Evolutionary conservation across 2,113 vertebrate genomes (phyloP).

Genomic region (Pampusana beccarii): DNA sequence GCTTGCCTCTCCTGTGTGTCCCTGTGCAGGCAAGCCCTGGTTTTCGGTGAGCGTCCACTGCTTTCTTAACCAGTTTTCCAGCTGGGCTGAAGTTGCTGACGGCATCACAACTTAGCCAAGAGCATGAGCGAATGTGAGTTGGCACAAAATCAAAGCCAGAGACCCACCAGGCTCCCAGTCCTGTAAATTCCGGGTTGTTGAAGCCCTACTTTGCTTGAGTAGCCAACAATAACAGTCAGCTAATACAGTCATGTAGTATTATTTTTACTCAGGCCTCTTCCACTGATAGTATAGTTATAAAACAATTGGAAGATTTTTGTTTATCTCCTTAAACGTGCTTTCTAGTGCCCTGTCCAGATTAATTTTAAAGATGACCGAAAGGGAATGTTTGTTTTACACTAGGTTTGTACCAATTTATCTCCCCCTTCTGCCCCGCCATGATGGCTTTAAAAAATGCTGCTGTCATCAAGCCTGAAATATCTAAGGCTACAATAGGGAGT

Average conservation of each 20-base stretch:
- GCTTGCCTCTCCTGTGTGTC: neutral
- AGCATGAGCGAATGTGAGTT: conserved; percentile 24
- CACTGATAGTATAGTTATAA: neutral
- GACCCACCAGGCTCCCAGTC: neutral
- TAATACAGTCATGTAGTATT: neutral
- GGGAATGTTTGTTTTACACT: neutral
- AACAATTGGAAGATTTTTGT: neutral
- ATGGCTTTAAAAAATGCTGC: conserved; percentile 20
- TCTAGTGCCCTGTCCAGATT: neutral
- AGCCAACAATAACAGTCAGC: conserved; percentile 35
- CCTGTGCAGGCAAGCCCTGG: neutral
- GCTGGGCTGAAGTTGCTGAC: conserved; percentile 17
- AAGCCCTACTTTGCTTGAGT: conserved; percentile 19
- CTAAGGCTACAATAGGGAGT: conserved; percentile 1
- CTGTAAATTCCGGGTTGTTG: conserved; percentile 17
- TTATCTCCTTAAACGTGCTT: neutral
- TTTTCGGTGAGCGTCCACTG: neutral
- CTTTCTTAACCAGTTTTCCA: conserved; percentile 52
- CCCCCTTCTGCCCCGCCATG: neutral
- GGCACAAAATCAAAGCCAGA: conserved; percentile 28
- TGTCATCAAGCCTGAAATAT: conserved; percentile 4
- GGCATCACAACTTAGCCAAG: neutral
- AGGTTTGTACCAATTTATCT: neutral
- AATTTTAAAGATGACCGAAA: conserved; percentile 39
- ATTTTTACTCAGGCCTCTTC: neutral